Evolutionary conservation across 2,113 vertebrate genomes (phyloP), one percentile per base, ranked within the genome.

Genomic region (Corydoras sp.): DNA sequence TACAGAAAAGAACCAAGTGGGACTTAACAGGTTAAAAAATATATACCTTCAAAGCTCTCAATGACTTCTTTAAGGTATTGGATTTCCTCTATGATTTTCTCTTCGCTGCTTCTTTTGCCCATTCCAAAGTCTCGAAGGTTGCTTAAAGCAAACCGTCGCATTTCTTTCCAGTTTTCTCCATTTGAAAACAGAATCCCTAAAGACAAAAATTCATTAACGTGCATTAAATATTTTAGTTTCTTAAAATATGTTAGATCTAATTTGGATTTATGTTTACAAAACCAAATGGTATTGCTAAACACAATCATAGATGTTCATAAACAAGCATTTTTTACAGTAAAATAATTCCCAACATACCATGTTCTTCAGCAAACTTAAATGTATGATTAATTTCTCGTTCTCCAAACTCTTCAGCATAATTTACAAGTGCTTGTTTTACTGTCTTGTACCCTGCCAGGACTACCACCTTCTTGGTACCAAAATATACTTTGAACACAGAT

Each of bases 401-500:
- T 71, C 89, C 90, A 84, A 95, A 95, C 11, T 90, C 90, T 1
- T 89, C 91, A 62, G 88, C 88, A 0, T 87, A 74, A 77, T 79
- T 84, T 66, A 89, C 83, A 70, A 95, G 84, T 43, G 92, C 93
- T 32, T 93, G 85, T 81, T 85, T 93, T 69, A 95, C 89, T 6
- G 87, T 71, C 76, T 90, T 84, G 10, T 93, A 92, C 0, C 92
- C 92, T 12, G 89, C 81, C 62, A 95, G 76, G 1, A 93, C 86
- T 67, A 93, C 89, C 0, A 81, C 81, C 79, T 86, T 93, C 62
- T 75, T 85, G 9, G 84, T 75, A 31, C 92, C 94, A 49, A 93
- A 79, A 69, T 91, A 80, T 30, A 95, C 81, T 0, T 86, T 92
- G 67, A 92, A 95, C 32, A 95, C 74, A 0, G 85, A 84, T 6